Percentiles rank a stretch among this genome's conserved stretches.
These are phyloP conservation scores for Odocoileus virginianus DNA, from an alignment of 2,113 vertebrate species.

Conservation along the genomic window DNA sequence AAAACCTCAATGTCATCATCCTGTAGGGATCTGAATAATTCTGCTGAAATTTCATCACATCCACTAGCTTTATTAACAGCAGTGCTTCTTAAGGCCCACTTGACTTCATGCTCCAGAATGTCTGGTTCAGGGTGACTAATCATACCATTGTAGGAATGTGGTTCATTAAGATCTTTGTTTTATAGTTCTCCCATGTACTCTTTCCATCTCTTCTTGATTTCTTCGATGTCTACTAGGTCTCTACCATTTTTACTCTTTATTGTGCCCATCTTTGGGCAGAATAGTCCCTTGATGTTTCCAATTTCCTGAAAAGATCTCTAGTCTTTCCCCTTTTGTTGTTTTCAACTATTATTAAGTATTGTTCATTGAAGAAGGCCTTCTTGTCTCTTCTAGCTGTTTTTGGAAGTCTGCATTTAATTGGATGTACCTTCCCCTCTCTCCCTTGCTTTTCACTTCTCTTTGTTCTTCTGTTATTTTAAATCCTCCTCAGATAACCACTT, in stretches of 20 bases:
- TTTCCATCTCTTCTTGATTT: not conserved
- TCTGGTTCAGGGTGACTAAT: not conserved
- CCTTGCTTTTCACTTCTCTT: not conserved
- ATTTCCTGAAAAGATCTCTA: not conserved
- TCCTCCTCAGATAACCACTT: not conserved
- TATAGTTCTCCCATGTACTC: not conserved
- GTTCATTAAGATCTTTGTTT: not conserved
- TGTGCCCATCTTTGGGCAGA: not conserved
- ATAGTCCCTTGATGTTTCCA: not conserved
- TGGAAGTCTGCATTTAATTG: not conserved
- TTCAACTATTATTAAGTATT: not conserved
- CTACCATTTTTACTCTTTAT: not conserved
- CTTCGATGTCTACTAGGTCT: not conserved
- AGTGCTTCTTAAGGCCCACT: not conserved
- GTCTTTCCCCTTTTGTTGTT: not conserved
- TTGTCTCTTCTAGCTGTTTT: not conserved
- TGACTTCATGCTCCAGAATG: not conserved
- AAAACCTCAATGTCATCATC: not conserved
- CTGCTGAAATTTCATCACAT: not conserved
- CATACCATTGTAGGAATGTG: not conserved
- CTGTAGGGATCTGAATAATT: not conserved
- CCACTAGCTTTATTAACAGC: not conserved
- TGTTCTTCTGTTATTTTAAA: not conserved
- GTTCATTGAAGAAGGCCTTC: not conserved
- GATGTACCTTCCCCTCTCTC: not conserved